phyloP scores from a whole-genome alignment of 1,140 invertebrate genomes.

The Zaprionus kolodkinae region DNA sequence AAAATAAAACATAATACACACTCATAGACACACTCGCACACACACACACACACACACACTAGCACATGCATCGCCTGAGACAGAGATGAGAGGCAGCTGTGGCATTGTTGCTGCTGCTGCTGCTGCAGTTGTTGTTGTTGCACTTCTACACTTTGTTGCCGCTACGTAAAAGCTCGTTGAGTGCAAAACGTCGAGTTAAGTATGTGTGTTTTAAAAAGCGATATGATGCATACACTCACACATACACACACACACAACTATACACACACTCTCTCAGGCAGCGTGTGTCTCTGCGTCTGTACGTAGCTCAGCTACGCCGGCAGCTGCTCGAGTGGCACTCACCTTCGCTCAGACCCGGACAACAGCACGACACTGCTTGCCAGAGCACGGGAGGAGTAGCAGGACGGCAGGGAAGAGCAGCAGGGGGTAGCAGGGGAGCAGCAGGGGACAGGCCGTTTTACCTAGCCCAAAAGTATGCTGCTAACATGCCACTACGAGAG shows the following conservation, averaged over 20 bases:
- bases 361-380: constrained; percentile 29
- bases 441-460: constrained; percentile 37
- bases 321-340: constrained; percentile 75
- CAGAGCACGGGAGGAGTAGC: constrained; percentile 5
- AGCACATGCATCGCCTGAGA: constrained; percentile 26
- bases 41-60: background rate
- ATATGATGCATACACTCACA: constrained; percentile 57
- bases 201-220: constrained; percentile 69
- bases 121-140: constrained; percentile 49
- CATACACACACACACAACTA: constrained; percentile 17
- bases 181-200: constrained; percentile 82
- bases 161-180: constrained; percentile 79
- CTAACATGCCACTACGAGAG: constrained; percentile 55
- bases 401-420: constrained; percentile 25
- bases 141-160: constrained; percentile 77
- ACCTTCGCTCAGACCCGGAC: constrained; percentile 56
- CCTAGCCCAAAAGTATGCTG: constrained; percentile 67
- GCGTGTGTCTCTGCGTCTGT: background rate
- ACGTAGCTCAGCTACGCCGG: constrained; percentile 31
- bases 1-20: constrained; percentile 52
- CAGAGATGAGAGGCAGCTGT: constrained; percentile 55
- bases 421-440: background rate
- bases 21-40: constrained; percentile 17
- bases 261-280: constrained; percentile 26
- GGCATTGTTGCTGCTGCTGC: constrained; percentile 51